Evolutionary conservation across 1,140 invertebrate genomes (phyloP), one percentile per base, ranked within the genome.

Genomic region (Caenorhabditis briggsae): DNA sequence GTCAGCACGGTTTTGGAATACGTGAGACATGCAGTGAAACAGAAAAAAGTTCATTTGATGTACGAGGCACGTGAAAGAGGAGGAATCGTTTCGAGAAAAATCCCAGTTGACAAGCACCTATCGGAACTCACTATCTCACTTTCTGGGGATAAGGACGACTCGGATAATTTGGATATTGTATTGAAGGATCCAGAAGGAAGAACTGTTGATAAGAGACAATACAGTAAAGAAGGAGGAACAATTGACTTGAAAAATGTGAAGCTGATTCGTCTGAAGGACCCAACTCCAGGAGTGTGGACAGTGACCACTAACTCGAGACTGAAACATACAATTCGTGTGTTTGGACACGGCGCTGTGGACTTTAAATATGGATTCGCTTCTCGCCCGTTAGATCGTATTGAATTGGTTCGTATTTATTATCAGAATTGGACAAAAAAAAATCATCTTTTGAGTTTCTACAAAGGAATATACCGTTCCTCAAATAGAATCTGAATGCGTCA

Each of bases 291-390:
- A 3, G 93, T 93, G 5, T 94, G 94, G 94, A 94, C 93, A 20
- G 93, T 95, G 5, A 93, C 94, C 2, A 87, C 86, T 18, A 84
- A 84, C 20, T 87, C 86, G 20, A 93, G 93, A 23, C 93, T 94
- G 18, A 92, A 94, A 8, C 94, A 95, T 90, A 95, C 95, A 0
- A 94, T 95, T 7, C 93, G 94, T 70, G 94, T 95, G 14, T 95
- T 94, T 18, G 95, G 95, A 0, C 91, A 95, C 11, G 95, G 95
- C 65, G 93, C 93, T 50, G 92, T 95, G 11, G 94, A 94, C 50
- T 95, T 95, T 91, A 93, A 93, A 9, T 94, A 95, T 86, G 95
- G 95, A n/a, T 96, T 96, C 92, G 94, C 95, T 8, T 93, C 94
- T 12, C 89, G 93, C 18, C 92, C 92, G 5, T 94, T 94, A 0